Conservation (phyloP, 92 coral and sea anemone species). For the Metridium senile region DNA sequence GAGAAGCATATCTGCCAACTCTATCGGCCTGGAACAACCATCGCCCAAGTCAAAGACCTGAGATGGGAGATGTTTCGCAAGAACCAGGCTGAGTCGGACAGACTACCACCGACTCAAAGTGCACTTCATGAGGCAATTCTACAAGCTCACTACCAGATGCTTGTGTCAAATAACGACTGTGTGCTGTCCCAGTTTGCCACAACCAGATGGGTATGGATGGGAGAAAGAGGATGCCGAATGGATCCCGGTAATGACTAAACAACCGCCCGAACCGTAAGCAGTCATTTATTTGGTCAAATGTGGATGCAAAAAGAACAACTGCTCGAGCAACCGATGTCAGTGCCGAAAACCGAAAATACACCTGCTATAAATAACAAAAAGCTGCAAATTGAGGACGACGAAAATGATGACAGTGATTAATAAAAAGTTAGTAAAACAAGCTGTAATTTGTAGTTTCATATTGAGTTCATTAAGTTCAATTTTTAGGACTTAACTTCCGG, state of each 20-base stretch:
- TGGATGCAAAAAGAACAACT: not conserved
- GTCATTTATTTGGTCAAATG: not conserved
- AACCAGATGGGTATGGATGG: conserved; percentile 57
- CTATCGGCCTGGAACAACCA: conserved; percentile 15
- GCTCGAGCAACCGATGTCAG: not conserved
- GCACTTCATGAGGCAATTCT: conserved; percentile 29
- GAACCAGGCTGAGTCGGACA: conserved; percentile 45
- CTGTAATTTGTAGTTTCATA: too few species aligned
- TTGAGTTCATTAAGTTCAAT: too few species aligned
- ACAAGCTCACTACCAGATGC: conserved; percentile 17
- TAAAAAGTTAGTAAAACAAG: too few species aligned
- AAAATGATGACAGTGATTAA: not conserved
- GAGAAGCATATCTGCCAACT: conserved; percentile 32
- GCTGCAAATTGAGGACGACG: not conserved
- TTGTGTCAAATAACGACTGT: conserved; percentile 27
- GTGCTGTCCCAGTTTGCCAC: conserved; percentile 42
- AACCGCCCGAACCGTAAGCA: not conserved
- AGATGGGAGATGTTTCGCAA: conserved; percentile 30
- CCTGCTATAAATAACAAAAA: not conserved
- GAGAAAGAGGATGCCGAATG: conserved; percentile 19
- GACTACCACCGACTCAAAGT: conserved; percentile 34
- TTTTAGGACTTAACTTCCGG: too few species aligned
- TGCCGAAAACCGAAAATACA: not conserved
- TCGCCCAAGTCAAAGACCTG: conserved; percentile 12
- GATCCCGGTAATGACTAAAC: too few species aligned